These are phyloP conservation scores for Metaphire vulgaris DNA, from an alignment of 1,140 invertebrate genomes.

Conservation along the genomic window DNA sequence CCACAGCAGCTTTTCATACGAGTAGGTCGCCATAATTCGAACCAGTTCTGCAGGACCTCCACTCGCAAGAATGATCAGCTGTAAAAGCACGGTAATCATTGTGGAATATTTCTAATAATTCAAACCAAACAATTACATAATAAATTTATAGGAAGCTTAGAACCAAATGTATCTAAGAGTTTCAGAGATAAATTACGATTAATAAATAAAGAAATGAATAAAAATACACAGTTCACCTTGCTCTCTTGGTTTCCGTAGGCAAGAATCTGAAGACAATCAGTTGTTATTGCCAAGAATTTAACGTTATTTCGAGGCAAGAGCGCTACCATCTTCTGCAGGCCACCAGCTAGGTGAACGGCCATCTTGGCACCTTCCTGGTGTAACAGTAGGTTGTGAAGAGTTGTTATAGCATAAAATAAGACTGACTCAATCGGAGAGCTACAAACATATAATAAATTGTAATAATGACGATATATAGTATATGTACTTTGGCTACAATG, in stretches of 20 bases:
- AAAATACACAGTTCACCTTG: too few relatives aligned
- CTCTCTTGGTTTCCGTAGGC: conserved; percentile 99
- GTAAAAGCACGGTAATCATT: not conserved
- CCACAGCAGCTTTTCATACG: conserved; percentile 97
- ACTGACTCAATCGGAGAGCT: conserved; percentile 94
- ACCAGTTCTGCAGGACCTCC: conserved; percentile 94
- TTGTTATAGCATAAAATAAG: conserved; percentile 95
- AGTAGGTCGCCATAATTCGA: conserved; percentile 87
- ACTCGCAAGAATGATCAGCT: conserved; percentile 73
- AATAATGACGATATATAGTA: too few relatives aligned
- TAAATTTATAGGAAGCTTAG: too few relatives aligned
- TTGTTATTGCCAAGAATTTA: conserved; percentile 96
- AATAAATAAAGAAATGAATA: too few relatives aligned
- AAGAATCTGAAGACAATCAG: conserved; percentile 95
- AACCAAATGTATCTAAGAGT: too few relatives aligned
- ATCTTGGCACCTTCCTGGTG: conserved; percentile 98
- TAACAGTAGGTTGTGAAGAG: conserved; percentile 92
- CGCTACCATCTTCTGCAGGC: conserved; percentile 96
- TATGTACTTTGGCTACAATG: too few relatives aligned
- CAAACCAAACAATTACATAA: too few relatives aligned
- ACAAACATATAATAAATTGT: too few relatives aligned
- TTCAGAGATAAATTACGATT: too few relatives aligned
- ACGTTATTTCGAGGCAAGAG: conserved; percentile 91
- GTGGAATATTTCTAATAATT: too few relatives aligned
- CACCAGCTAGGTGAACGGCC: conserved; percentile 90